Evolutionary conservation across 2,113 vertebrate species (phyloP).

Genomic region (Labeo catla): DNA sequence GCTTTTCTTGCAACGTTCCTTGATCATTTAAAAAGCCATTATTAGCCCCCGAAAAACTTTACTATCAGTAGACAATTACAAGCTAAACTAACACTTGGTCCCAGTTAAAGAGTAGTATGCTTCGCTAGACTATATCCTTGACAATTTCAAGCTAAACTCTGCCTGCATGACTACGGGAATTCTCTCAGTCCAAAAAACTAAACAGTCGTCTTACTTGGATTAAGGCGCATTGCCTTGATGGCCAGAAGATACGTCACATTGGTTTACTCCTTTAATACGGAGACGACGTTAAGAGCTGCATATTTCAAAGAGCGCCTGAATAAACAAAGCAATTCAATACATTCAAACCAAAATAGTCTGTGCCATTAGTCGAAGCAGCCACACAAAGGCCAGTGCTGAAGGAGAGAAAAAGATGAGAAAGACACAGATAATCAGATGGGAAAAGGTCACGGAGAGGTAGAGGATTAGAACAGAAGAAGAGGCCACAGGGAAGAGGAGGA

Average conservation of each 20-base stretch:
- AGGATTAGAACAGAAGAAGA: slow-evolving; percentile 11
- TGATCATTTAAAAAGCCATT: background rate
- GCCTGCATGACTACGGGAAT: background rate
- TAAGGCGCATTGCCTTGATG: background rate
- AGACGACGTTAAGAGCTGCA: background rate
- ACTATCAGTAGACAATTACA: background rate
- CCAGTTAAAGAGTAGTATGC: background rate
- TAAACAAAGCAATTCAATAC: slow-evolving; percentile 19
- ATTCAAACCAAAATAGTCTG: slow-evolving; percentile 33
- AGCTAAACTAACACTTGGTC: background rate
- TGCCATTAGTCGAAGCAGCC: slow-evolving; percentile 14
- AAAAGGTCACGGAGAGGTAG: slow-evolving; percentile 40
- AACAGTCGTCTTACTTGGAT: background rate
- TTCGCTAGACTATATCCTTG: background rate
- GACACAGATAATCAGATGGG: background rate
- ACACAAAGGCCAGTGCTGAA: background rate
- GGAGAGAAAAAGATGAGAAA: background rate
- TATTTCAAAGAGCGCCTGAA: slow-evolving; percentile 11
- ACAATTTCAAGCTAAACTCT: background rate
- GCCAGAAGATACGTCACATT: background rate
- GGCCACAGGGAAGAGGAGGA: slow-evolving; percentile 17
- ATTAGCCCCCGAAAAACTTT: background rate
- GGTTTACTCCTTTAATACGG: background rate
- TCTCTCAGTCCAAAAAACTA: background rate
- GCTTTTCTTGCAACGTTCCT: background rate